Conservation (phyloP, 1,140 invertebrate genomes). For the Ooceraea biroi region DNA sequence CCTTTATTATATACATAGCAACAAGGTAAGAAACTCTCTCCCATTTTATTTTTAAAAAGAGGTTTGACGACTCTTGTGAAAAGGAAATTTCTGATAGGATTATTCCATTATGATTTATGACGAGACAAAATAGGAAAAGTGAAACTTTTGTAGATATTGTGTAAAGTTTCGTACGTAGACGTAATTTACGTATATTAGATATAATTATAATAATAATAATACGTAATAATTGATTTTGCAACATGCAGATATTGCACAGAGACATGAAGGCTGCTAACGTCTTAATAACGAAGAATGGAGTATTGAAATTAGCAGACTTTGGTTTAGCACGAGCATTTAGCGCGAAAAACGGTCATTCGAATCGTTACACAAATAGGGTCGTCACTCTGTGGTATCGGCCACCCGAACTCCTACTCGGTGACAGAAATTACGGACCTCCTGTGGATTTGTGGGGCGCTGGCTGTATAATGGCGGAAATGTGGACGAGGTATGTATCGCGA, state of each 20-base stretch:
- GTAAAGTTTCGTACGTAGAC: too few relatives aligned
- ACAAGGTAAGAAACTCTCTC: constrained; percentile 89
- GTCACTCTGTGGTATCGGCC: constrained; percentile 99
- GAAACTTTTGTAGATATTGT: too few relatives aligned
- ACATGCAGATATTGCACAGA: constrained; percentile 92
- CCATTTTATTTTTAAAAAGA: not conserved
- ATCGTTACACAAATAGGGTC: constrained; percentile 98
- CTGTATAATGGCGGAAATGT: constrained; percentile 99
- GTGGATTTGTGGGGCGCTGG: constrained; percentile 99
- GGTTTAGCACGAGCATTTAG: constrained; percentile 97
- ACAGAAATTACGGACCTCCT: constrained; percentile 97
- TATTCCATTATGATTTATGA: not conserved
- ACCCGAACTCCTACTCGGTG: constrained; percentile 95
- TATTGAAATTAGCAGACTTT: constrained; percentile 97
- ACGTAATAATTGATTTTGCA: not conserved
- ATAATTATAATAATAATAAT: not conserved
- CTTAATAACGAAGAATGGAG: constrained; percentile 98
- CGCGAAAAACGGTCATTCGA: constrained; percentile 94
- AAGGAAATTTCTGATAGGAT: not conserved
- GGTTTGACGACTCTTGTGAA: not conserved
- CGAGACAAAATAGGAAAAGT: too few relatives aligned
- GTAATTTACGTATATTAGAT: not conserved
- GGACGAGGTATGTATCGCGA: constrained; percentile 92
- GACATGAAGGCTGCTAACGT: constrained; percentile 99
- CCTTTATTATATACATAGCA: constrained; percentile 98